Evolutionary conservation across 2,113 vertebrate species (phyloP).

Genomic region (Hystrix brachyura): DNA sequence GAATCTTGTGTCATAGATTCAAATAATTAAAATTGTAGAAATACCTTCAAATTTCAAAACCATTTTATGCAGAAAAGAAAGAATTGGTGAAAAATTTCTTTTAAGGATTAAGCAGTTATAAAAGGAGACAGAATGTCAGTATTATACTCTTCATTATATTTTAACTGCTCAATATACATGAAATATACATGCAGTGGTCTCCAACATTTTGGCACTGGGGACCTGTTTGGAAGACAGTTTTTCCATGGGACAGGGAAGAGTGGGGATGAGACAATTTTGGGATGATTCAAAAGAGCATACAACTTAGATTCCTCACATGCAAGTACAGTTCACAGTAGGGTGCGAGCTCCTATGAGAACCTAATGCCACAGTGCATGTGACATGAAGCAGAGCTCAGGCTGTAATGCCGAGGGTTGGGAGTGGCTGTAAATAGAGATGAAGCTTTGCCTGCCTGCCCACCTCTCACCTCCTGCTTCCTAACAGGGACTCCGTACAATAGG

Average conservation of each 20-base stretch:
- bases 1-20: background rate
- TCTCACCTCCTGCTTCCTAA: background rate
- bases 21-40: conserved; percentile 39
- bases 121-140: background rate
- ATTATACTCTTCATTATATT: background rate
- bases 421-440: background rate
- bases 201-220: background rate
- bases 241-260: background rate
- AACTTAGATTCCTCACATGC: background rate
- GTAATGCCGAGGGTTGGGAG: background rate
- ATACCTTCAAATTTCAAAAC: conserved; percentile 38
- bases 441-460: background rate
- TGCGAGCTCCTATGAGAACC: background rate
- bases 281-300: background rate
- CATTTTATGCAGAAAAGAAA: conserved; percentile 4
- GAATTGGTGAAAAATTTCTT: background rate
- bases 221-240: background rate
- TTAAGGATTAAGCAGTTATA: conserved; percentile 29
- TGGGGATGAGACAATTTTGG: background rate
- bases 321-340: background rate
- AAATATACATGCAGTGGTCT: background rate
- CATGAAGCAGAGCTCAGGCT: background rate
- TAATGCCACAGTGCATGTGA: background rate
- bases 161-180: background rate
- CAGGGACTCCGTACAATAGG: background rate